Base-by-base conservation (phyloP, 2,797 vertebrate genomes). In the Tadarida brasiliensis region DNA sequence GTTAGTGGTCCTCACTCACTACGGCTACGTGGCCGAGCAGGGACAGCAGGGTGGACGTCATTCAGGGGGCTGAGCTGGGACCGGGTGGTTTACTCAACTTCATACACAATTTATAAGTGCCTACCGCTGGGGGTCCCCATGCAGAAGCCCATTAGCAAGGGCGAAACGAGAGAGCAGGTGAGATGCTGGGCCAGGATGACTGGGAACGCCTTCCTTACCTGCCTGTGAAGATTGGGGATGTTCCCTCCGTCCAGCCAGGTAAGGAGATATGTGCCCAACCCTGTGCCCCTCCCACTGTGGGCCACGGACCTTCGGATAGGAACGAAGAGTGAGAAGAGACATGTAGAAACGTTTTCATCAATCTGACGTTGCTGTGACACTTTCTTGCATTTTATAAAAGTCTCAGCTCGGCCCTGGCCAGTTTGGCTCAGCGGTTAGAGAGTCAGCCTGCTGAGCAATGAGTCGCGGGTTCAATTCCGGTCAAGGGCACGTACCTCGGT, bases 321-420 rank as follows among this genome's bases (percentile, higher is more conserved):
- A 86, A 81, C 2, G 71, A 47, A 87, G 7, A 85, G 5, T 30
- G 12, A 76, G 47, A 87, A 54, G 35, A 85, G 26, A 11, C 59
- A 3, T 70, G 74, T 33, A 71, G 71, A 90, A 82, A 87, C n/a
- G 39, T 85, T 81, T 39, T 65, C 22, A 77, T 24, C n/a, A 65
- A 47, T 39, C 51, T 56, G 78, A 84, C 47, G 22, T 51, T 68
- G 71, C 51, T 81, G 9, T 59, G 4, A 67, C 26, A 19, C 94
- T 76, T 82, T 67, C 80, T 89, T 87, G 30, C 83, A 30, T 92
- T 92, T 80, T 76, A 49, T 67, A 61, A 96, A 87, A 83, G 78
- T 80, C 28, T 68, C 74, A 39, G 22, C 59, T 26, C 33, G 33
- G 39, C 39, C 39, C 39, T 44, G 39, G 39, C 39, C 39, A 44